Conservation (phyloP, 2,888 invertebrate species). For the Petrolisthes manimaculis region DNA sequence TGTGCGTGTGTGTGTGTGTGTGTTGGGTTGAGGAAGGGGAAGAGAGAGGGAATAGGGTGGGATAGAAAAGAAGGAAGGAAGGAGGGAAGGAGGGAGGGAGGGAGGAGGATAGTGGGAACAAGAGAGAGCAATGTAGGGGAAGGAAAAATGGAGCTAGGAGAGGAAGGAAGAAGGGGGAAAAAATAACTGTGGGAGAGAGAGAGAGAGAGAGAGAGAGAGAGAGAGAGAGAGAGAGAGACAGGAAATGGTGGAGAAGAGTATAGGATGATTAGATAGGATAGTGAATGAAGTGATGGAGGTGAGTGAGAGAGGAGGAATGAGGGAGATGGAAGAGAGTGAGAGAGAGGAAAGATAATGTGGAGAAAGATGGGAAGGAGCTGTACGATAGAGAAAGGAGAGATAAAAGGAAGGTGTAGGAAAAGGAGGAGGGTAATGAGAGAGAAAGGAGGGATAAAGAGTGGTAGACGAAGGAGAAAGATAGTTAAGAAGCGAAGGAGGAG, state of each 20-base stretch:
- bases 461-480: too few species aligned
- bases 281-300: too few species aligned
- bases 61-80: neutral
- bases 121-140: neutral
- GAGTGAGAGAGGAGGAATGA: too few species aligned
- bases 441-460: too few species aligned
- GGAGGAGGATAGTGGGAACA: neutral
- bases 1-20: neutral
- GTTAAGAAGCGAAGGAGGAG: too few species aligned
- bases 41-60: neutral
- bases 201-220: constrained; percentile 24
- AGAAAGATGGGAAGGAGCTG: too few species aligned
- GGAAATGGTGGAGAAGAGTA: neutral
- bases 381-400: too few species aligned
- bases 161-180: neutral
- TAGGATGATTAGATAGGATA: too few species aligned
- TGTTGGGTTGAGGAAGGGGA: neutral
- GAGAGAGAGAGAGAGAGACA: constrained; percentile 12
- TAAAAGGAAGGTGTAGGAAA: too few species aligned
- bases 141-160: neutral
- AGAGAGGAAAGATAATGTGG: too few species aligned
- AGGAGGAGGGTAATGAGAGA: too few species aligned
- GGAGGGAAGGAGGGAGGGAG: constrained; percentile 2
- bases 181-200: neutral
- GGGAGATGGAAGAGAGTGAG: too few species aligned